A percentile compares a stretch with the other conserved stretches of the same genome.
Evolutionary conservation across 2,113 vertebrate genomes (phyloP).

Genomic region (Calidris pygmaea): DNA sequence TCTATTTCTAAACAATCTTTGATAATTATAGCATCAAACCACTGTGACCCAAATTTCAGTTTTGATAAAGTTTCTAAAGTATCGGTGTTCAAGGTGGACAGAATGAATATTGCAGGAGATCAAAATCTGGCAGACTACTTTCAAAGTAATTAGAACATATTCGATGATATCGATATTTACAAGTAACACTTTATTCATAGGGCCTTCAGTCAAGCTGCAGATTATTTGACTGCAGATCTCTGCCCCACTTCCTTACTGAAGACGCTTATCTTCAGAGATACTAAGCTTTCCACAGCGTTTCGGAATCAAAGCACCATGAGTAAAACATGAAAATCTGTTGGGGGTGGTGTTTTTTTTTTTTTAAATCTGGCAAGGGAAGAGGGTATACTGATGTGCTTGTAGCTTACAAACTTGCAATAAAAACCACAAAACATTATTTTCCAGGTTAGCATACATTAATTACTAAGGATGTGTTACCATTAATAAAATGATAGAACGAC

Average conservation of each 20-base stretch:
- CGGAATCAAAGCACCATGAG: neutral
- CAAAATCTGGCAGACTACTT: neutral
- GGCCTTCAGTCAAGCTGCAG: neutral
- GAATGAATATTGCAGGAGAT: neutral
- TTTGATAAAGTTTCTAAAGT: neutral
- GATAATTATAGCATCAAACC: neutral
- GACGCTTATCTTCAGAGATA: neutral
- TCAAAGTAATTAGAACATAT: neutral
- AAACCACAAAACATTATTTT: neutral
- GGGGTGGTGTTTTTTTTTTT: neutral
- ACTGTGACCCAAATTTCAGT: neutral
- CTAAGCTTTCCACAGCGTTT: neutral
- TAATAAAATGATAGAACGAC: neutral
- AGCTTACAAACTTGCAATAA: neutral
- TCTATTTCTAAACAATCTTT: neutral
- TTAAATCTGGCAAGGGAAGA: neutral
- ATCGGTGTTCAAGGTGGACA: neutral
- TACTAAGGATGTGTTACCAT: neutral
- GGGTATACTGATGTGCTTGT: neutral
- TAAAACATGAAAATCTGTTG: neutral
- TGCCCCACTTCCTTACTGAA: neutral
- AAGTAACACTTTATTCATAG: neutral
- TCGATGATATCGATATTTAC: neutral
- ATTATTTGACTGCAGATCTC: neutral
- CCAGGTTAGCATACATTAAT: neutral